These are phyloP conservation scores for Sycophila sp. DNA, from an alignment of 1,140 invertebrate genomes.

Conservation along the genomic window DNA sequence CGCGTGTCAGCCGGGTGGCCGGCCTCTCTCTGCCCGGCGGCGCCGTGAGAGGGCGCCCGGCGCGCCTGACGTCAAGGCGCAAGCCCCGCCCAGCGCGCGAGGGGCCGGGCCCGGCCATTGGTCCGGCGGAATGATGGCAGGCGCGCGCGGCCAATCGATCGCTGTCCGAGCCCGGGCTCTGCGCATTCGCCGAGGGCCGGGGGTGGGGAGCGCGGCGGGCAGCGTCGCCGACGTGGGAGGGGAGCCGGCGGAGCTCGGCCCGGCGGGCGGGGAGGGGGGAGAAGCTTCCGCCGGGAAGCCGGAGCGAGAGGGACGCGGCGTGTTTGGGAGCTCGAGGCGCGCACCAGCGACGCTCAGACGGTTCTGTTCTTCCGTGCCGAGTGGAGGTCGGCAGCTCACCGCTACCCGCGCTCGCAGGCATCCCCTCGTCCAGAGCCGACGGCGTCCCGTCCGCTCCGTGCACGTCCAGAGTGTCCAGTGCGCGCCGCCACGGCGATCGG, in stretches of 20 bases:
- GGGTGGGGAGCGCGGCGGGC: conserved; percentile 20
- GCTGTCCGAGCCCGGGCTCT: conserved; percentile 30
- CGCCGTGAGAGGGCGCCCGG: conserved; percentile 37
- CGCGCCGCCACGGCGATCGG: not conserved
- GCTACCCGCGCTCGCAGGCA: not conserved
- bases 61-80: not conserved
- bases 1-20: conserved; percentile 36
- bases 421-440: not conserved
- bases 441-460: not conserved
- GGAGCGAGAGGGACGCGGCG: conserved; percentile 44
- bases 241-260: not conserved
- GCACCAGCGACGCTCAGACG: conserved; percentile 52
- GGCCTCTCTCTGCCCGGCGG: conserved; percentile 43
- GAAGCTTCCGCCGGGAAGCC: not conserved
- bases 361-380: conserved; percentile 53
- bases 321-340: conserved; percentile 41
- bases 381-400: conserved; percentile 44
- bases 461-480: not conserved
- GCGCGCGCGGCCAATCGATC: conserved; percentile 62
- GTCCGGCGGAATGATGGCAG: conserved; percentile 62
- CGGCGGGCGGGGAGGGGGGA: not conserved
- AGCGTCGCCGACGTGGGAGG: conserved; percentile 12
- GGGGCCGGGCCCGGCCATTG: conserved; percentile 48
- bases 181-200: conserved; percentile 36
- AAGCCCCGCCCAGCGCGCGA: conserved; percentile 41